Evolutionary conservation across 2,888 invertebrate genomes (phyloP), one percentile per base, ranked within the genome.

Genomic region (Ichneumoninae sp.): DNA sequence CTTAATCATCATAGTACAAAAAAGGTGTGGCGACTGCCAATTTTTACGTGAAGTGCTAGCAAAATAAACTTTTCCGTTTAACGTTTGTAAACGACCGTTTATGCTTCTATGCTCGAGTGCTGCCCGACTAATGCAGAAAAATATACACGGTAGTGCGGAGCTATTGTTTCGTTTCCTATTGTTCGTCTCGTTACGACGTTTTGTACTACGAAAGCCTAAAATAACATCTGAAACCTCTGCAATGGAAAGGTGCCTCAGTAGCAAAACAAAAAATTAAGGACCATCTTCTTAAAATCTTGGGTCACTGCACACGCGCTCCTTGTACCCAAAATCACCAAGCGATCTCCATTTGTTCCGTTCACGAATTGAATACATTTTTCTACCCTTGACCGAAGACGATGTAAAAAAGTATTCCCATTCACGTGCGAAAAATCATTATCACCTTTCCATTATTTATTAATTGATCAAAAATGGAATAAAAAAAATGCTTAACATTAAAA

Each of bases 211-310:
- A 30, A 10, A 68, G 33, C 82, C 77, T 72, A 72, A 82, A 91
- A 91, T 84, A 91, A 91, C 90, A 90, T 81, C 80, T 84, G 83
- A 85, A 82, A 87, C 85, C 87, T 86, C 70, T 86, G 88, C 85
- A 83, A n/a, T 6, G 4, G 86, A 87, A 82, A 82, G 83, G 68
- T 74, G 40, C 72, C n/a, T 77, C 47, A 22, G 50, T 77, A 19
- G 36, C 33, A 66, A 75, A 65, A 60, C 26, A 57, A 71, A 36
- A 57, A 33, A 22, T 62, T 36, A 66, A 52, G 33, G 66, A 16
- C 16, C 75, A 70, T 44, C 52, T 77, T 30, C 77, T 33, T 70
- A 82, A 82, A 85, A 86, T 85, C 62, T 87, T 85, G 80, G 78
- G 30, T 79, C 81, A 85, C 74, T 52, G 83, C 66, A 79, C 65